phyloP scores from a whole-genome alignment of 2,888 invertebrate genomes.

The Cylloceria caligata region DNA sequence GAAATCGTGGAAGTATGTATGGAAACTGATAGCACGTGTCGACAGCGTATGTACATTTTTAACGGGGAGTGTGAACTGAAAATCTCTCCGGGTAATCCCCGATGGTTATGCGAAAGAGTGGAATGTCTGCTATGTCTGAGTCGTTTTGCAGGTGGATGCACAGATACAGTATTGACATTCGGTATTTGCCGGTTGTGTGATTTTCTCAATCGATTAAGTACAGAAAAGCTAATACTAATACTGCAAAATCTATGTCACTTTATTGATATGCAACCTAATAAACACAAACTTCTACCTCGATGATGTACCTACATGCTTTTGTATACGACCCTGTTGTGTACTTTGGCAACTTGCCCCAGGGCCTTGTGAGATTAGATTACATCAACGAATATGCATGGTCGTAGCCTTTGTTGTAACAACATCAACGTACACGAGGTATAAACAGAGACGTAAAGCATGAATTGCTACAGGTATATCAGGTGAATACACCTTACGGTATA shows the following conservation, averaged over 20 bases:
- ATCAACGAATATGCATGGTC: slow-evolving; percentile 20
- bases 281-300: slow-evolving; percentile 1
- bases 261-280: background rate
- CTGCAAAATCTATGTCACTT: background rate
- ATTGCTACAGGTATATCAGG: slow-evolving; percentile 5
- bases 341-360: slow-evolving; percentile 27
- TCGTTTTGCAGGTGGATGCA: background rate
- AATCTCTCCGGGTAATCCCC: slow-evolving; percentile 19
- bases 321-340: background rate
- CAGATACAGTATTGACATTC: background rate
- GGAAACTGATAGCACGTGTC: slow-evolving; percentile 22
- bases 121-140: background rate
- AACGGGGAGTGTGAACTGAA: background rate
- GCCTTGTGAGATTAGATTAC: slow-evolving; percentile 63
- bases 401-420: background rate
- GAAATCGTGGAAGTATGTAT: slow-evolving; percentile 16
- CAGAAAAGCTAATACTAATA: background rate
- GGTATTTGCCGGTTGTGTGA: background rate
- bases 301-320: slow-evolving; percentile 10
- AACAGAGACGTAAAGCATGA: slow-evolving; percentile 40
- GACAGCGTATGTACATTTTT: background rate
- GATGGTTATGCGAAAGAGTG: background rate
- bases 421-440: slow-evolving; percentile 6
- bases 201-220: background rate
- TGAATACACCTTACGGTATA: background rate